Evolutionary conservation across 2,888 invertebrate genomes (phyloP).

Genomic region (Dasysyrphus albostriatus): DNA sequence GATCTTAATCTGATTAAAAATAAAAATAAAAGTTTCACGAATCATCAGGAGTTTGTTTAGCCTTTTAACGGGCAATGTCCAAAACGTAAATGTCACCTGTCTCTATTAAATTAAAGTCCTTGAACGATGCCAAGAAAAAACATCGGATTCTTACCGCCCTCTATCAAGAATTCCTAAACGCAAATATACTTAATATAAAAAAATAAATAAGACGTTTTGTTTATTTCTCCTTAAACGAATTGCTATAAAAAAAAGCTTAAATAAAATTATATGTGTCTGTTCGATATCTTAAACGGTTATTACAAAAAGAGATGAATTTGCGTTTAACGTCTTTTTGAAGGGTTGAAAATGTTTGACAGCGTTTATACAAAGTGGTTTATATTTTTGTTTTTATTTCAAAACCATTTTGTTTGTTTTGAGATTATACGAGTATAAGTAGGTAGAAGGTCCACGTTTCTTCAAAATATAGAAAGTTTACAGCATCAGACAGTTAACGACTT

Average conservation of each 20-base stretch:
- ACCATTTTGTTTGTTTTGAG: conserved; percentile 44
- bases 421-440: conserved; percentile 46
- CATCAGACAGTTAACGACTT: neutral
- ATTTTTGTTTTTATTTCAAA: conserved; percentile 41
- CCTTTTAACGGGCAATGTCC: no score
- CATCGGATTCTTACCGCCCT: no score
- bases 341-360: conserved; percentile 39
- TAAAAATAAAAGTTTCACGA: no score
- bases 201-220: neutral
- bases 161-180: no score
- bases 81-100: no score
- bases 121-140: no score
- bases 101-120: no score
- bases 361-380: conserved; percentile 40
- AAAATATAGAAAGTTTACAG: neutral
- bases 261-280: conserved; percentile 14
- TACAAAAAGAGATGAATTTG: conserved; percentile 64
- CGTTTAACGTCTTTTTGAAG: conserved; percentile 61
- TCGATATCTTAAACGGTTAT: conserved; percentile 67
- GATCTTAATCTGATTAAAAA: no score
- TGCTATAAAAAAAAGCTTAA: conserved; percentile 16
- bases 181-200: no score
- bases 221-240: conserved; percentile 59
- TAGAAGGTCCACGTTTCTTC: conserved; percentile 2
- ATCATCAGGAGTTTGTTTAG: no score